Percentiles rank a stretch among this genome's conserved stretches.
phyloP scores from a whole-genome alignment of 2,888 invertebrate genomes.

The Unio delphinus region DNA sequence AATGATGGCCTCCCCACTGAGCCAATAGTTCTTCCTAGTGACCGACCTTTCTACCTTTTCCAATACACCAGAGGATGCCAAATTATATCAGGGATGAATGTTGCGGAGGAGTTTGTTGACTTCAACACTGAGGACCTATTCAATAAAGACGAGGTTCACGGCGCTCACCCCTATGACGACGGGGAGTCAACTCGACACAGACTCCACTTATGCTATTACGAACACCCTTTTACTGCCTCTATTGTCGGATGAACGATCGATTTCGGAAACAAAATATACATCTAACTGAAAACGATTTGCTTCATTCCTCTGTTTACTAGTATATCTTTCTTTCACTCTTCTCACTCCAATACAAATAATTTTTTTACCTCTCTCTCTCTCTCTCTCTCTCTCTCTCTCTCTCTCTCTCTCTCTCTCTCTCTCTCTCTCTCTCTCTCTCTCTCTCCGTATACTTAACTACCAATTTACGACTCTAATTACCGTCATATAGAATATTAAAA shows the following conservation, averaged over 20 bases:
- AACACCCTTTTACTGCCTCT: neutral
- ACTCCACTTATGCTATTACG: conserved; percentile 26
- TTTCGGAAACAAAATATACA: neutral
- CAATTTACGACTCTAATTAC: too few relatives aligned
- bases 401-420: neutral
- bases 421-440: conserved; percentile 14
- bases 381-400: too few relatives aligned
- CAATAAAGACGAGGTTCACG: conserved; percentile 11
- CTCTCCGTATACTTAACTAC: conserved; percentile 1
- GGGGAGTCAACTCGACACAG: conserved; percentile 17
- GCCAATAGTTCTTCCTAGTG: conserved; percentile 15
- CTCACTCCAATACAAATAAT: too few relatives aligned
- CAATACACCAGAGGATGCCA: conserved; percentile 21
- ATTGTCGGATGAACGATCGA: conserved; percentile 1
- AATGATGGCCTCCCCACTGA: conserved; percentile 10
- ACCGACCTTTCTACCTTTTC: conserved; percentile 15
- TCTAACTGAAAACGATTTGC: too few relatives aligned
- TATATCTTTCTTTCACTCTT: too few relatives aligned
- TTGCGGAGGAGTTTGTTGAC: conserved; percentile 10
- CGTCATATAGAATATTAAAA: too few relatives aligned
- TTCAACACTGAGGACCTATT: conserved; percentile 16
- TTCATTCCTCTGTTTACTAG: too few relatives aligned
- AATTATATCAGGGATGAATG: conserved; percentile 14
- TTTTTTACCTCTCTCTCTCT: too few relatives aligned
- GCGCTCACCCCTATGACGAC: conserved; percentile 23